Base-by-base conservation (phyloP, 1,140 invertebrate genomes). In the Condylostylus longicornis region DNA sequence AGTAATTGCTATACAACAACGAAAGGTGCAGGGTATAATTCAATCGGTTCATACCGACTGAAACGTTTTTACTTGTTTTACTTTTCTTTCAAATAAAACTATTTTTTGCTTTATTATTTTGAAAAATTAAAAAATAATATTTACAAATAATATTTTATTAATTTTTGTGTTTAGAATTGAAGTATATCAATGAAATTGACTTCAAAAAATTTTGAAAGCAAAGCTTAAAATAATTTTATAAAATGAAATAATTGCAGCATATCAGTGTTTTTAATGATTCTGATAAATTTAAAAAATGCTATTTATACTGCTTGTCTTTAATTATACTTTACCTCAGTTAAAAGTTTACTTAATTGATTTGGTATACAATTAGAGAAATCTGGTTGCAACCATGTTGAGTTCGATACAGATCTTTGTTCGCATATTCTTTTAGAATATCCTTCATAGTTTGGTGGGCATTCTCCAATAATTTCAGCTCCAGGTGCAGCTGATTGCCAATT, bases 321-420 rank as follows among this genome's bases (percentile, higher is more conserved):
- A n/a, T n/a, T 13, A 35, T n/a, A 35, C n/a, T 13, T 62, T 62
- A 81, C 77, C 51, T 74, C 68, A 47, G 74, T 69, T 46, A 74
- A 74, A 41, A 76, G 73, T 37, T 67, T 58, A 19, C 68, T 54
- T 9, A 84, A 54, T 2, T 72, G 67, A 45, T 78, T 69, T 7
- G 74, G 69, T 2, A 79, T 62, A 45, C 81, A 85, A 9, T 64
- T 61, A 2, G 77, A 79, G 49, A 82, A 83, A 51, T 84, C 78
- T 4, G 81, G 77, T 18, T 68, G 56, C 29, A 71, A 66, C 81
- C 82, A 85, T 39, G 72, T 70, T 1, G 77, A 70, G 20, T 70
- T 72, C 9, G 63, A 64, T 1, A 65, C 59, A 45, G 72, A 69
- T n/a, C 63, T 65, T 47, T 74, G 66, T 18, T 64, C 63, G 43